Evolutionary conservation across 1,140 invertebrate species (phyloP).

Genomic region (Octopus sinensis): DNA sequence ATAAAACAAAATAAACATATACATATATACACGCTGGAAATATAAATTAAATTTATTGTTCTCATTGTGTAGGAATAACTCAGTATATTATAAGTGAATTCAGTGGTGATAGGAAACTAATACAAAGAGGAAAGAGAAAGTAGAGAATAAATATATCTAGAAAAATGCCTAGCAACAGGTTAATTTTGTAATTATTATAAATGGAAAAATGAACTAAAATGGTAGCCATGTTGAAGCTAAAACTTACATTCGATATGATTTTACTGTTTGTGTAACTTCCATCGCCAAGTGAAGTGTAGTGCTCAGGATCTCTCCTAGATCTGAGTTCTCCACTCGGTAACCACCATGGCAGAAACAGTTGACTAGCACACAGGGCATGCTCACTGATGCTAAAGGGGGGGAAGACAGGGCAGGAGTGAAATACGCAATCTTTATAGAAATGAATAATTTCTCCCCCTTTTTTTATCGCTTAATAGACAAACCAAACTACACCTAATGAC

Average conservation of each 20-base stretch:
- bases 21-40: too few species aligned
- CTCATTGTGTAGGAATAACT: too few species aligned
- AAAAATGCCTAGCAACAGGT: too few species aligned
- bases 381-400: not conserved
- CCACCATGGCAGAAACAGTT: slow-evolving; percentile 31
- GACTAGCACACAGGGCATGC: slow-evolving; percentile 22
- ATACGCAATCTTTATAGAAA: not conserved
- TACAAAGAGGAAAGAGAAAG: too few species aligned
- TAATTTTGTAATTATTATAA: too few species aligned
- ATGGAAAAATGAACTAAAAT: too few species aligned
- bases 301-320: slow-evolving; percentile 17
- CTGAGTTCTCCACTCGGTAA: slow-evolving; percentile 24
- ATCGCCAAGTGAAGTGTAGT: slow-evolving; percentile 24
- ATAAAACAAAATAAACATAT: too few species aligned
- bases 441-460: not conserved
- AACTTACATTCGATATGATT: slow-evolving; percentile 42
- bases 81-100: too few species aligned
- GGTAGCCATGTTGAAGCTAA: not conserved
- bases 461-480: not conserved
- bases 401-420: not conserved
- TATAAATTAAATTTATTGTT: too few species aligned
- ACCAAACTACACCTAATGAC: not conserved
- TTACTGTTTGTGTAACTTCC: slow-evolving; percentile 34
- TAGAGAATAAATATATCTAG: too few species aligned
- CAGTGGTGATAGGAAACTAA: too few species aligned